Percentiles rank a stretch among this genome's conserved stretches.
Conservation (phyloP, 2,797 vertebrate genomes). For the Columba guinea region DNA sequence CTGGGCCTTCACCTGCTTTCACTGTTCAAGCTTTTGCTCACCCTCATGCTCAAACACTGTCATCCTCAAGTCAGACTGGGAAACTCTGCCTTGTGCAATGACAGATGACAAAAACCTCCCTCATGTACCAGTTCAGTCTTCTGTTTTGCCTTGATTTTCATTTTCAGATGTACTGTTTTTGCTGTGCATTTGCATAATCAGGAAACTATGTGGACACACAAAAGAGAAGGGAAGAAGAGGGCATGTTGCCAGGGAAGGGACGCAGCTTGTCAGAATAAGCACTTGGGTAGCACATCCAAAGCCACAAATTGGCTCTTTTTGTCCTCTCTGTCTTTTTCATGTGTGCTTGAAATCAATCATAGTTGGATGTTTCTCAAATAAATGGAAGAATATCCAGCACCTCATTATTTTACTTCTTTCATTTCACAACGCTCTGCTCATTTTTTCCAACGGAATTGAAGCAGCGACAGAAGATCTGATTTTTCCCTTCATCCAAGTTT, state of each 20-base stretch:
- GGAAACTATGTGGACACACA: neutral
- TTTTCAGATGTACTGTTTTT: neutral
- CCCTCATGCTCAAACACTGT: neutral
- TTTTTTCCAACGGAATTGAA: neutral
- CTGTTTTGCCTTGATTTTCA: neutral
- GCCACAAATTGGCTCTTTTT: neutral
- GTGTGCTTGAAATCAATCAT: neutral
- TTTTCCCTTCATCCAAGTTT: neutral
- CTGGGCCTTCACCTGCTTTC: neutral
- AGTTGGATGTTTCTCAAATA: neutral
- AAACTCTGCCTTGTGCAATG: neutral
- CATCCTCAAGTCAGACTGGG: neutral
- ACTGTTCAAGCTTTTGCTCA: neutral
- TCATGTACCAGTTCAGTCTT: neutral
- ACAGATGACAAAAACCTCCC: neutral
- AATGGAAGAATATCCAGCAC: neutral
- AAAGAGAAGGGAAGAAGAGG: neutral
- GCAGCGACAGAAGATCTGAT: fast-evolving
- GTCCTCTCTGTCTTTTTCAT: neutral
- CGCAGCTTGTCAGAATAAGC: neutral
- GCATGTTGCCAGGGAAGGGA: neutral
- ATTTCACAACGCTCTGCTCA: neutral
- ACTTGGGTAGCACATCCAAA: neutral
- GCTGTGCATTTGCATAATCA: neutral
- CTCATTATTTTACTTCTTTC: neutral